Percentiles rank a stretch among this genome's conserved stretches.
These are phyloP conservation scores for Cydia amplana DNA, from an alignment of 1,140 invertebrate species.

Conservation along the genomic window DNA sequence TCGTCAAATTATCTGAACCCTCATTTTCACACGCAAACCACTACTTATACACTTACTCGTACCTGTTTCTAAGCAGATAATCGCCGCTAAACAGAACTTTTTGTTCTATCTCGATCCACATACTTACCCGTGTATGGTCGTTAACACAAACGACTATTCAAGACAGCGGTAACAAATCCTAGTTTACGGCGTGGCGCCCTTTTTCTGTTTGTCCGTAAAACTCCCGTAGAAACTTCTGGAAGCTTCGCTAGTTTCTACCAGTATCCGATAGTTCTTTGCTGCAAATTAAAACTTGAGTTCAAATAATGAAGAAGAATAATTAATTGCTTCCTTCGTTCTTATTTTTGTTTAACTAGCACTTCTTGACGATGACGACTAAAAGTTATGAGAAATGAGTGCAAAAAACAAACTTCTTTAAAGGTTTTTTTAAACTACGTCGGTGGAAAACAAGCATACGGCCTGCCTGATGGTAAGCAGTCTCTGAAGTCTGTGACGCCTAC, in stretches of 20 bases:
- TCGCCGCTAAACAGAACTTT: neutral
- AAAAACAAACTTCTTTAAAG: no score
- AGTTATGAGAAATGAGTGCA: neutral
- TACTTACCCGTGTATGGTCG: neutral
- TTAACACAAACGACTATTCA: conserved; percentile 23
- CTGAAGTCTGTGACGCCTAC: no score
- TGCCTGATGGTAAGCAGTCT: no score
- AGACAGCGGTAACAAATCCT: conserved; percentile 11
- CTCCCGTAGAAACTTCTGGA: neutral
- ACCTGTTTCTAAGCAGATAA: neutral
- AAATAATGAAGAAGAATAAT: neutral
- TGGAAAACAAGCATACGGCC: no score
- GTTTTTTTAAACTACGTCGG: no score
- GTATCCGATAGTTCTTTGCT: neutral
- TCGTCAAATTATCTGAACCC: no score
- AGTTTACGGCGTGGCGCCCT: neutral
- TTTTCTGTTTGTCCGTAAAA: conserved; percentile 8
- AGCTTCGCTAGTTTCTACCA: neutral
- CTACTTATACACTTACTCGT: no score
- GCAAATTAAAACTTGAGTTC: neutral
- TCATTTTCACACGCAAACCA: no score
- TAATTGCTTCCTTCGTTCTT: conserved; percentile 3
- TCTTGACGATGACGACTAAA: neutral
- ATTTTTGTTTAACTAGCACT: neutral
- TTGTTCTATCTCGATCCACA: neutral